These are phyloP conservation scores for Ostrea denselamellosa DNA, from an alignment of 1,140 invertebrate species.

Conservation along the genomic window DNA sequence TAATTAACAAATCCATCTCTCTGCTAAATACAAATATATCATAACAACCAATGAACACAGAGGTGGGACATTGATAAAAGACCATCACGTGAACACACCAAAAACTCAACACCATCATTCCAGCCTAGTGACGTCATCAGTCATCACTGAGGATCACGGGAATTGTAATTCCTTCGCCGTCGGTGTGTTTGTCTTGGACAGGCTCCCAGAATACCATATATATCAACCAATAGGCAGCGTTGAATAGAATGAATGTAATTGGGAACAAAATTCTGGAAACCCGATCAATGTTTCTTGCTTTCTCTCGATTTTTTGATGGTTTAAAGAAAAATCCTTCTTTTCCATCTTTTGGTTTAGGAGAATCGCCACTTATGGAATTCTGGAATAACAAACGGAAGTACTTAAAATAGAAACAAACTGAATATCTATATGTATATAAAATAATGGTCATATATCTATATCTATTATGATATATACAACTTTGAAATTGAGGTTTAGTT, in stretches of 20 bases:
- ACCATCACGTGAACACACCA: not conserved
- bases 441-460: too few relatives aligned
- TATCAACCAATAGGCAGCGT: constrained; percentile 44
- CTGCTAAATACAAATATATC: too few relatives aligned
- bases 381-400: not conserved
- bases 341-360: not conserved
- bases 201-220: constrained; percentile 40
- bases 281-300: constrained; percentile 49
- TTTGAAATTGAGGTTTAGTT: too few relatives aligned
- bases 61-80: not conserved
- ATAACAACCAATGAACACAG: not conserved
- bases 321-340: not conserved
- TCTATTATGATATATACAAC: too few relatives aligned
- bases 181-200: not conserved
- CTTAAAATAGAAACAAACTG: not conserved
- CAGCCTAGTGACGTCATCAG: not conserved
- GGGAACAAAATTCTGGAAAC: constrained; percentile 50
- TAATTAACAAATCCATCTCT: too few relatives aligned
- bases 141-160: not conserved
- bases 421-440: too few relatives aligned
- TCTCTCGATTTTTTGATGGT: constrained; percentile 45
- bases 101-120: not conserved
- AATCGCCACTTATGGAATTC: not conserved
- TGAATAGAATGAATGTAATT: constrained; percentile 41
- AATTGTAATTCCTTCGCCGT: not conserved